Evolutionary conservation across 1,140 invertebrate species (phyloP).

Genomic region (Drosophila orena): DNA sequence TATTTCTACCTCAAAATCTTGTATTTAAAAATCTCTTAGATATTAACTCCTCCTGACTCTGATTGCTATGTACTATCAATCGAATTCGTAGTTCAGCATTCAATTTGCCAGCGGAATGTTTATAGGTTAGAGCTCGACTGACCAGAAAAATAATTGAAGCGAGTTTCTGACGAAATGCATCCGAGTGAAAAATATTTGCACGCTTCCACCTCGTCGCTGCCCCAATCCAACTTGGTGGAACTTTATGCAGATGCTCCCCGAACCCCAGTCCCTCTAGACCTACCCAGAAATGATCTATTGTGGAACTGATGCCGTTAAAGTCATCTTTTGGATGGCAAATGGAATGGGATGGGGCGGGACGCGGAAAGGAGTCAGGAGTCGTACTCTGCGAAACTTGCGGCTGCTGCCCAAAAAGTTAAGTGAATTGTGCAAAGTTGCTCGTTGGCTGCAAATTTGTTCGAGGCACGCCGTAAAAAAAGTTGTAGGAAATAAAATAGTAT

Average conservation of each 20-base stretch:
- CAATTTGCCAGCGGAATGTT: constrained; percentile 33
- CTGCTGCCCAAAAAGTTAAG: constrained; percentile 73
- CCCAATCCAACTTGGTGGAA: constrained; percentile 40
- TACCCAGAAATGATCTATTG: constrained; percentile 64
- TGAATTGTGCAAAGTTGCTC: constrained; percentile 80
- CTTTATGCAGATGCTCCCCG: constrained; percentile 33
- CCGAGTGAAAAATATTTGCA: constrained; percentile 69
- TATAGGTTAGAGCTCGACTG: constrained; percentile 51
- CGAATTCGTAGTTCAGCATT: constrained; percentile 18
- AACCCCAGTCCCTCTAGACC: neutral
- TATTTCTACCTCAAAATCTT: neutral
- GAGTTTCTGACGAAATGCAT: constrained; percentile 48
- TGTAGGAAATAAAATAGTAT: constrained; percentile 17
- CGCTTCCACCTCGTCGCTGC: constrained; percentile 13
- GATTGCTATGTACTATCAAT: constrained; percentile 8
- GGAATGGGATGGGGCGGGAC: constrained; percentile 15
- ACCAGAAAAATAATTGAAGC: constrained; percentile 64
- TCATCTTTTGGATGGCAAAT: constrained; percentile 49
- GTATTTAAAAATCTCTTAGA: no score
- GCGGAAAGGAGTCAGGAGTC: constrained; percentile 30
- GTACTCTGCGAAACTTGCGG: constrained; percentile 59
- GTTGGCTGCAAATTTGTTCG: constrained; percentile 72
- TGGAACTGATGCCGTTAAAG: constrained; percentile 16
- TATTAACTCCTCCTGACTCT: neutral
- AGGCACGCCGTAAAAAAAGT: constrained; percentile 62